Evolutionary conservation across 35 echinoderm and acorn worm genomes (phyloP), one percentile per base, ranked within the genome.

Genomic region (Ophiothrix spiculata): DNA sequence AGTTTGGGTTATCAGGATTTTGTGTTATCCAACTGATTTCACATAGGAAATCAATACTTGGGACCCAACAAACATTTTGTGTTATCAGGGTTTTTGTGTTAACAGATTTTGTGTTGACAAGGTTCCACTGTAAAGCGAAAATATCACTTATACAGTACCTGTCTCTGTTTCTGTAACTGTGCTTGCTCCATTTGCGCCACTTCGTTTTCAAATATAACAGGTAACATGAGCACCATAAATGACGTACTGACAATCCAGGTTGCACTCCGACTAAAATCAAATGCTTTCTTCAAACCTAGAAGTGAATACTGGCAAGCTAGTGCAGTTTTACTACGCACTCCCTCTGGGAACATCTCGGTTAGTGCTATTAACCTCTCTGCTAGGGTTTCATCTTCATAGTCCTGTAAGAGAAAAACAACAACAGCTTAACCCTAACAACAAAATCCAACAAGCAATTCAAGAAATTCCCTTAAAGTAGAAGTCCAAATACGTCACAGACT

Each of bases 141-240:
- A n/a, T n/a, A n/a, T n/a, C n/a, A n/a, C n/a, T n/a, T n/a, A n/a
- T n/a, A n/a, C n/a, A n/a, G n/a, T 38, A 95, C 96, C 96, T 99
- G 96, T 92, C 92, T 94, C 83, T 99, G 91, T 90, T 93, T 94
- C 80, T 99, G 96, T 64, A 99, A 82, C 75, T 99, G 96, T 19
- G 92, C 96, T 83, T 99, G 96, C 80, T 99, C 91, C 96, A 99
- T 99, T 63, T 99, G 96, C 0, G 92, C 92, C 89, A 94, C 94
- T 77, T 99, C 96, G 32, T 88, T 91, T 54, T 99, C 96, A 80
- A 99, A 99, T 38, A 99, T 80, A 15, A 99, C 83, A 0, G 96
- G 95, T 64, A 94, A 49, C 32, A 99, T 86, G 0, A 99, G 86
- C n/a, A 94, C 45, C 85, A 99, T 92, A 56, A 99, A 99, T 3